phyloP scores from a whole-genome alignment of 1,140 invertebrate genomes.

The Bilobella aurantiaca region DNA sequence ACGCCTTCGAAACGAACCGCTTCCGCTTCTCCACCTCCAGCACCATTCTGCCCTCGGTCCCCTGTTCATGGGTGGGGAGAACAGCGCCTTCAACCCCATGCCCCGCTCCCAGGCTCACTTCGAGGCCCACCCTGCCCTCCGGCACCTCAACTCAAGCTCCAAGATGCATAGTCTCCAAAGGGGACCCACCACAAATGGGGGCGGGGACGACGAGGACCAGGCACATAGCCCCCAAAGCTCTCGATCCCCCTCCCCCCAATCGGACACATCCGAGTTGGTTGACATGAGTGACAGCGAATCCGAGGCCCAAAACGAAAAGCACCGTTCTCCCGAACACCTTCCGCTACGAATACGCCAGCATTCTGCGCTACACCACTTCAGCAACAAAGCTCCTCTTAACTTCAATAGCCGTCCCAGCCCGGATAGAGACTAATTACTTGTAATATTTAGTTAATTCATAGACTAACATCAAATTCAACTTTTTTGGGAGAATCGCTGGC shows the following conservation, averaged over 20 bases:
- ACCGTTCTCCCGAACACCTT: not conserved
- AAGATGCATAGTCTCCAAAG: not conserved
- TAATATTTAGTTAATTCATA: not conserved
- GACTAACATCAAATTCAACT: too few species aligned
- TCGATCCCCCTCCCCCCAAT: constrained; percentile 25
- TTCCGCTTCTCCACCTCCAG: constrained; percentile 14
- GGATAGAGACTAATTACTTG: not conserved
- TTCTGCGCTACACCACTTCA: too few species aligned
- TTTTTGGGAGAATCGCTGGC: too few species aligned
- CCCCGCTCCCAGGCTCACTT: constrained; percentile 32
- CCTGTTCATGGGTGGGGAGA: constrained; percentile 65
- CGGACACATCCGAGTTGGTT: constrained; percentile 29
- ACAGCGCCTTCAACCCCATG: constrained; percentile 67
- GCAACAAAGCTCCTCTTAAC: too few species aligned
- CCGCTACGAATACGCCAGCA: not conserved
- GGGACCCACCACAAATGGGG: not conserved
- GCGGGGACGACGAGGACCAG: constrained; percentile 8
- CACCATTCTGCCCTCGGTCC: constrained; percentile 15
- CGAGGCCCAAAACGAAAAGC: constrained; percentile 21
- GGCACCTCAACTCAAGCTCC: constrained; percentile 24
- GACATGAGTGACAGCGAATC: constrained; percentile 34
- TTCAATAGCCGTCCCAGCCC: not conserved
- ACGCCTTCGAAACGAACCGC: constrained; percentile 4
- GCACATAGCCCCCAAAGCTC: constrained; percentile 18
- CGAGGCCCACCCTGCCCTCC: constrained; percentile 41